Evolutionary conservation across 2,797 vertebrate genomes (phyloP).

Genomic region (Varecia variegata): DNA sequence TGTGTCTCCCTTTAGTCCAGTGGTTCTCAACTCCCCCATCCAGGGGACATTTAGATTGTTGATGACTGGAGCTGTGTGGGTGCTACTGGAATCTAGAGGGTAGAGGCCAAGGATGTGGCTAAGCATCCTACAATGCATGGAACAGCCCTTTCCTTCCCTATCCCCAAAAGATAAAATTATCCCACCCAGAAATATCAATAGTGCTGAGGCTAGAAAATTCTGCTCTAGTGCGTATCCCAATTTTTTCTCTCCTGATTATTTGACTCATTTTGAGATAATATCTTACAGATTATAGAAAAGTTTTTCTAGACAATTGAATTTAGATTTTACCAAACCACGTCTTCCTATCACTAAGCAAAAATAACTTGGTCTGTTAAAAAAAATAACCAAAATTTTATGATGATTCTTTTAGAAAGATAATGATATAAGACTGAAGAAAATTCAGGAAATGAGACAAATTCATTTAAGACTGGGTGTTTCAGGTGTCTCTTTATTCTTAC

Average conservation of each 20-base stretch:
- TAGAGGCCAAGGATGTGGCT: not conserved
- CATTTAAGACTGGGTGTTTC: slow-evolving; percentile 12
- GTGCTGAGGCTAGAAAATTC: not conserved
- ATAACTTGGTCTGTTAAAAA: not conserved
- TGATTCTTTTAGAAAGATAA: slow-evolving; percentile 40
- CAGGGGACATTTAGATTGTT: not conserved
- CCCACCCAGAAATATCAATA: not conserved
- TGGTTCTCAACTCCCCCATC: not conserved
- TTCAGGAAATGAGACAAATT: slow-evolving; percentile 4
- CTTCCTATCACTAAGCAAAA: slow-evolving; percentile 32
- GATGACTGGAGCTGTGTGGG: not conserved
- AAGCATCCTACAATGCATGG: not conserved
- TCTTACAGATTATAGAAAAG: not conserved
- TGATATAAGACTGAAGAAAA: not conserved
- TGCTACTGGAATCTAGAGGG: not conserved
- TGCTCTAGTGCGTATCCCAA: not conserved
- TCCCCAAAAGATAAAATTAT: not conserved
- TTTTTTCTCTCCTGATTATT: not conserved
- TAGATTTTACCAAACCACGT: slow-evolving; percentile 18
- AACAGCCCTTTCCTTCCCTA: not conserved
- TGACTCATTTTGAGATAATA: slow-evolving; percentile 22
- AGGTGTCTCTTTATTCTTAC: not conserved
- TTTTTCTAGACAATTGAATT: not conserved
- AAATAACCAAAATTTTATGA: not conserved
- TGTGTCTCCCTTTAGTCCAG: not conserved